A percentile compares a stretch with the other conserved stretches of the same genome.
These are phyloP conservation scores for Lasioglossum villosulum DNA, from an alignment of 2,888 invertebrate species.

Conservation along the genomic window DNA sequence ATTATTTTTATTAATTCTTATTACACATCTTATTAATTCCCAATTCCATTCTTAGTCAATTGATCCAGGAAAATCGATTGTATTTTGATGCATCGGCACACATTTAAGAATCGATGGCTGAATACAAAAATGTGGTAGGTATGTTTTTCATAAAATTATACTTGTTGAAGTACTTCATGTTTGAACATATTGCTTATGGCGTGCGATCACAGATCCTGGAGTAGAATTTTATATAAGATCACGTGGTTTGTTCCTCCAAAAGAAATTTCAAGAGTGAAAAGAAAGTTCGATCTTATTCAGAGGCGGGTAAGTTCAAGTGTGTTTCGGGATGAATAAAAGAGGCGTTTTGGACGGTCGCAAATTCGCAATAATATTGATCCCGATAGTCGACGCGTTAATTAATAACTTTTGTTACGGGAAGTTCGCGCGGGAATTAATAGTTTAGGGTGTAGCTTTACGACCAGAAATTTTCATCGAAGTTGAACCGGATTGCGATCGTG, in stretches of 20 bases:
- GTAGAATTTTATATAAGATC: background rate
- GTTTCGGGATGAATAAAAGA: background rate
- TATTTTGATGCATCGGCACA: background rate
- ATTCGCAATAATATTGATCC: slow-evolving; percentile 14
- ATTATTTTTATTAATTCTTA: no score
- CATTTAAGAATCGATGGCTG: background rate
- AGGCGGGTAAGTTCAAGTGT: background rate
- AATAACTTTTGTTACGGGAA: background rate
- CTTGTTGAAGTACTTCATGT: background rate
- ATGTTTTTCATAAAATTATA: background rate
- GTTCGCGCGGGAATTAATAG: slow-evolving; percentile 7
- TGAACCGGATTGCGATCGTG: slow-evolving; percentile 33
- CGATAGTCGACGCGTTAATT: background rate
- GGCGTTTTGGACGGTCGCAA: background rate
- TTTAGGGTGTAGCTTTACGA: slow-evolving; percentile 3
- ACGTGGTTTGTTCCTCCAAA: background rate
- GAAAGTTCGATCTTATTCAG: background rate
- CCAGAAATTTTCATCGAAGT: slow-evolving; percentile 35
- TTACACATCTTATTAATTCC: no score
- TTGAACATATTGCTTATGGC: no score
- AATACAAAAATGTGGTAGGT: background rate
- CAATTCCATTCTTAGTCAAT: background rate
- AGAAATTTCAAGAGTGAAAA: background rate
- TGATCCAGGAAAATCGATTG: background rate
- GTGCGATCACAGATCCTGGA: no score